Percentiles rank a stretch among this genome's conserved stretches.
These are phyloP conservation scores for Zygaena filipendulae DNA, from an alignment of 2,888 invertebrate genomes.

Conservation along the genomic window DNA sequence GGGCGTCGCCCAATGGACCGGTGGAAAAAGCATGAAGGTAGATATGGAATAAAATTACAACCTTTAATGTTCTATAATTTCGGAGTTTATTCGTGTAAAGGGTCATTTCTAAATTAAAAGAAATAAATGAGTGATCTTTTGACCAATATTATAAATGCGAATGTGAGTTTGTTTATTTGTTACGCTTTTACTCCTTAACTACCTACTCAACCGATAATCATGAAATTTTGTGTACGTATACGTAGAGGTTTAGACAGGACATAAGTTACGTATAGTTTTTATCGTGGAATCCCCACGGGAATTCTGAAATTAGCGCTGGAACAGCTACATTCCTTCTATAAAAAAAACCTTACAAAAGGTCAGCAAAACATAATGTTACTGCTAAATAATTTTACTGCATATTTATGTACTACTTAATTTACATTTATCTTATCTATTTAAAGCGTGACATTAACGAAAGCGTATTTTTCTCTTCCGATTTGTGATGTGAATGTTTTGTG, in stretches of 20 bases:
- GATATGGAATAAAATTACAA: conserved; percentile 4
- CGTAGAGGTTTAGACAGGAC: too few species aligned
- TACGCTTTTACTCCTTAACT: neutral
- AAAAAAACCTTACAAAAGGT: too few species aligned
- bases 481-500: conserved; percentile 62
- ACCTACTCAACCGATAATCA: neutral
- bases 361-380: too few species aligned
- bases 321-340: too few species aligned
- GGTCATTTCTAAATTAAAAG: conserved; percentile 4
- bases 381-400: too few species aligned
- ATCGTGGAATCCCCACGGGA: too few species aligned
- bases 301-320: too few species aligned
- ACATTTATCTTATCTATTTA: conserved; percentile 19
- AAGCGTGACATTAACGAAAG: too few species aligned
- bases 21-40: conserved; percentile 69
- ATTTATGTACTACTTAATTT: conserved; percentile 15
- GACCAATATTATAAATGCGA: conserved; percentile 1
- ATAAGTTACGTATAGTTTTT: too few species aligned
- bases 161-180: neutral
- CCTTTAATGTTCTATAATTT: neutral
- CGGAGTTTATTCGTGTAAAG: conserved; percentile 12
- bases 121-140: conserved; percentile 2
- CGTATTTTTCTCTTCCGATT: conserved; percentile 24
- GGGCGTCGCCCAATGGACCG: conserved; percentile 93
- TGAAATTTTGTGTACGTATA: neutral